Evolutionary conservation across 2,113 vertebrate species (phyloP).

Genomic region (Megaceryle torquata): DNA sequence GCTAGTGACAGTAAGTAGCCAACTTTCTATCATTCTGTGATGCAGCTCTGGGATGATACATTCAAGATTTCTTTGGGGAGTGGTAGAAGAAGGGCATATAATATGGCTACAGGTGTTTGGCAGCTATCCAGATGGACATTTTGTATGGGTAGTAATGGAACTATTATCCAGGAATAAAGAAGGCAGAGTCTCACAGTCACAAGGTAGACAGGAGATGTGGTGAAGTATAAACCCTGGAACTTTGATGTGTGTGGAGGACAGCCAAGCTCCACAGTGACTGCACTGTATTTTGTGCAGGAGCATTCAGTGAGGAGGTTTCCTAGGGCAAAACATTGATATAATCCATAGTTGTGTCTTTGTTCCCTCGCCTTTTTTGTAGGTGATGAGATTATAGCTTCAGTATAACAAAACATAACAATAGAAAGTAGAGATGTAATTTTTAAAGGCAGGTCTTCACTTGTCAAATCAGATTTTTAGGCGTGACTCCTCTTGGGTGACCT

Average conservation of each 20-base stretch:
- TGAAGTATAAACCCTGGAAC: not conserved
- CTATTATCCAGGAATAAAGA: not conserved
- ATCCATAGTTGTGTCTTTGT: not conserved
- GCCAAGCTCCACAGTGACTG: not conserved
- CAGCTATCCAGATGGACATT: not conserved
- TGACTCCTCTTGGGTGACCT: not conserved
- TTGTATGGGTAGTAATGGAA: not conserved
- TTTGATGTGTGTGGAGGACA: not conserved
- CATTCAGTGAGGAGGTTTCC: not conserved
- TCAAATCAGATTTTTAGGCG: not conserved
- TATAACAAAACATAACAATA: not conserved
- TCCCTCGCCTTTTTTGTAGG: not conserved
- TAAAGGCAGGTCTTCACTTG: not conserved
- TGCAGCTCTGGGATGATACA: not conserved
- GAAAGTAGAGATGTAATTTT: not conserved
- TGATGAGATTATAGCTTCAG: not conserved
- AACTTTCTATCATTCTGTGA: not conserved
- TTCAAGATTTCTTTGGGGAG: not conserved
- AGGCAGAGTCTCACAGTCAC: not conserved
- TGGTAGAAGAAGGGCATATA: not conserved
- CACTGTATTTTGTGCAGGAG: not conserved
- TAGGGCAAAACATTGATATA: not conserved
- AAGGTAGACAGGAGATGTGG: not conserved
- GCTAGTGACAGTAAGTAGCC: not conserved
- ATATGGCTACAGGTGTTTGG: not conserved